Percentiles rank a stretch among this genome's conserved stretches.
phyloP scores from a whole-genome alignment of 2,888 invertebrate species.

The Notodonta ziczac region DNA sequence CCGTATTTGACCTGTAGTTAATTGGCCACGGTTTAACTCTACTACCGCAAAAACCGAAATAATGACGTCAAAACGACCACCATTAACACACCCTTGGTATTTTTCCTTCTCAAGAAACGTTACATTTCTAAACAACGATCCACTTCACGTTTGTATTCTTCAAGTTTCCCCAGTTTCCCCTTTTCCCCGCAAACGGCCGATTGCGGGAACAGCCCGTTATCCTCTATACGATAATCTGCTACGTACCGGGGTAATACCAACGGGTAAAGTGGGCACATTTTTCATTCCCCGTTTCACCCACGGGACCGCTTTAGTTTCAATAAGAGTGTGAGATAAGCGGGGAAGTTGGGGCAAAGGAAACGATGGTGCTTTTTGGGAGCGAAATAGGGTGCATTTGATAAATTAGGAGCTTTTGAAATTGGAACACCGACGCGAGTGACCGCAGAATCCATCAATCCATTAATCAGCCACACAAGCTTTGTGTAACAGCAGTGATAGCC shows the following conservation, averaged over 20 bases:
- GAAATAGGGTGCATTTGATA: slow-evolving; percentile 17
- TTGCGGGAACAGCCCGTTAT: slow-evolving; percentile 32
- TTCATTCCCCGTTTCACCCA: slow-evolving; percentile 57
- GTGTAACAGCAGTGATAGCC: no score
- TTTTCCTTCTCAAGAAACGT: background rate
- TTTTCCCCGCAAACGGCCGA: background rate
- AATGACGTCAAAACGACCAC: no score
- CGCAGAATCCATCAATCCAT: no score
- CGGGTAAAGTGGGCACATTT: slow-evolving; percentile 56
- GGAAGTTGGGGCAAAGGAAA: slow-evolving; percentile 33
- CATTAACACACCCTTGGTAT: no score
- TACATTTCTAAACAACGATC: background rate
- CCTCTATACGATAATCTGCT: slow-evolving; percentile 53
- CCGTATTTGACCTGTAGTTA: no score
- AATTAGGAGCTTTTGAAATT: no score
- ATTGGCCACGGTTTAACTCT: no score
- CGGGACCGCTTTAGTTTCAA: slow-evolving; percentile 70
- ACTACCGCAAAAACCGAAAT: no score
- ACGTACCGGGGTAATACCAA: slow-evolving; percentile 44
- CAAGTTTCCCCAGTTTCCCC: background rate
- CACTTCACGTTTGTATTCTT: background rate
- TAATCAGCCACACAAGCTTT: no score
- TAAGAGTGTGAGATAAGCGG: slow-evolving; percentile 61
- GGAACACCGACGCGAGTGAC: no score
- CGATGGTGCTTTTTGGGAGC: slow-evolving; percentile 24